A percentile compares a stretch with the other conserved stretches of the same genome.
phyloP scores from a whole-genome alignment of 1,140 invertebrate genomes.

The Teleopsis dalmanni region DNA sequence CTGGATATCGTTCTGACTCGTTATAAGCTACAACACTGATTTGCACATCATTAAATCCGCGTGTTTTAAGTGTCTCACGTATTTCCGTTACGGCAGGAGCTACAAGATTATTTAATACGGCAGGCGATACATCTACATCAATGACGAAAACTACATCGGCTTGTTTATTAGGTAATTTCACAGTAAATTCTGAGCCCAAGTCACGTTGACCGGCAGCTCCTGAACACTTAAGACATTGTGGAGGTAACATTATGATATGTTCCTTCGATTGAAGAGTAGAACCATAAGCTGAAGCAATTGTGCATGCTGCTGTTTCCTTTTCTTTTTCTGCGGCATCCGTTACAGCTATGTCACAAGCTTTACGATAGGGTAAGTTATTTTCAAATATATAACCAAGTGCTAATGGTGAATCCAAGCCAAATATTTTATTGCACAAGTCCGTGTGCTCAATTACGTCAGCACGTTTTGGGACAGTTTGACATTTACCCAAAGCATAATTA shows the following conservation, averaged over 20 bases:
- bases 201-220: conserved; percentile 46
- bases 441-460: conserved; percentile 38
- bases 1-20: conserved; percentile 47
- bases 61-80: conserved; percentile 37
- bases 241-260: conserved; percentile 50
- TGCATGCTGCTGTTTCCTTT: conserved; percentile 51
- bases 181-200: conserved; percentile 54
- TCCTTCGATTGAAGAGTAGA: conserved; percentile 49
- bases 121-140: conserved; percentile 49
- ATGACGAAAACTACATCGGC: conserved; percentile 66
- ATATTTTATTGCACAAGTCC: conserved; percentile 55
- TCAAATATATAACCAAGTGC: conserved; percentile 45
- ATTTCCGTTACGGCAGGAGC: conserved; percentile 41
- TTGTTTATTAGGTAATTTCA: conserved; percentile 59
- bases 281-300: conserved; percentile 54
- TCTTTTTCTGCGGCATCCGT: conserved; percentile 42
- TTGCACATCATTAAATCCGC: conserved; percentile 54
- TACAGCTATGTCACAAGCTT: conserved; percentile 58
- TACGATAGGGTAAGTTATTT: conserved; percentile 46
- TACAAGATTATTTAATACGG: conserved; percentile 42
- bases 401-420: conserved; percentile 53
- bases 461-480: conserved; percentile 49
- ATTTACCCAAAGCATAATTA: conserved; percentile 57
- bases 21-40: conserved; percentile 53
- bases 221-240: conserved; percentile 56